These are phyloP conservation scores for Tautogolabrus adspersus DNA, from an alignment of 2,113 vertebrate species.

Conservation along the genomic window DNA sequence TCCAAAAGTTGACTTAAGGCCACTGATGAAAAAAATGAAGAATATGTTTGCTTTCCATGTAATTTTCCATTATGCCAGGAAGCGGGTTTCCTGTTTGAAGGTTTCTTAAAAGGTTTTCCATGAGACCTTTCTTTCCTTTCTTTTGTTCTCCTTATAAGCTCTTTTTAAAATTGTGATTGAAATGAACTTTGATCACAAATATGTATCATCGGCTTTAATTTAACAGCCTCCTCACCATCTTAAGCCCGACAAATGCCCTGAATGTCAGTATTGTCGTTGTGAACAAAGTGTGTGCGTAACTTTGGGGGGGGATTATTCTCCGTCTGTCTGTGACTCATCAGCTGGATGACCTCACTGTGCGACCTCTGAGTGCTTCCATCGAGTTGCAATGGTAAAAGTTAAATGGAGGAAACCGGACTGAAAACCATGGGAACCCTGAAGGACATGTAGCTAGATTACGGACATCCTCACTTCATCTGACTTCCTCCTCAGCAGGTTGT, in stretches of 20 bases:
- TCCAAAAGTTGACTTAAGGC: not conserved
- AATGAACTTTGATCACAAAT: not conserved
- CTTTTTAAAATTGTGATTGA: conserved; percentile 24
- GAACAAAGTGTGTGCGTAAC: not conserved
- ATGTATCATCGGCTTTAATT: not conserved
- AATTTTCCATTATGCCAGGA: not conserved
- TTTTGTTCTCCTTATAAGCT: not conserved
- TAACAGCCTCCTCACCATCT: not conserved
- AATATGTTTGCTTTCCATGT: conserved; percentile 24
- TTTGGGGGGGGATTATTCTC: conserved; percentile 6
- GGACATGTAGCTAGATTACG: conserved; percentile 65
- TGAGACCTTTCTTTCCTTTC: conserved; percentile 11
- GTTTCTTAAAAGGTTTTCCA: conserved; percentile 35
- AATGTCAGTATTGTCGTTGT: no score
- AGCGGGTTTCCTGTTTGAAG: conserved; percentile 28
- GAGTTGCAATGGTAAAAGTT: conserved; percentile 42
- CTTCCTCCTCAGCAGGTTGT: conserved; percentile 71
- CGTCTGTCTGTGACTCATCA: conserved; percentile 61
- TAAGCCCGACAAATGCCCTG: no score
- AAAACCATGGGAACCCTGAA: conserved; percentile 66
- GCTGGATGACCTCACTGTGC: conserved; percentile 53
- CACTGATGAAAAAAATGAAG: not conserved
- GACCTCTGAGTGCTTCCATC: conserved; percentile 58
- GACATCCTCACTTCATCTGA: conserved; percentile 73
- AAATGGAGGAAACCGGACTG: conserved; percentile 67